Conservation (phyloP, 2,888 invertebrate species). For the Meandrusa payeni region DNA sequence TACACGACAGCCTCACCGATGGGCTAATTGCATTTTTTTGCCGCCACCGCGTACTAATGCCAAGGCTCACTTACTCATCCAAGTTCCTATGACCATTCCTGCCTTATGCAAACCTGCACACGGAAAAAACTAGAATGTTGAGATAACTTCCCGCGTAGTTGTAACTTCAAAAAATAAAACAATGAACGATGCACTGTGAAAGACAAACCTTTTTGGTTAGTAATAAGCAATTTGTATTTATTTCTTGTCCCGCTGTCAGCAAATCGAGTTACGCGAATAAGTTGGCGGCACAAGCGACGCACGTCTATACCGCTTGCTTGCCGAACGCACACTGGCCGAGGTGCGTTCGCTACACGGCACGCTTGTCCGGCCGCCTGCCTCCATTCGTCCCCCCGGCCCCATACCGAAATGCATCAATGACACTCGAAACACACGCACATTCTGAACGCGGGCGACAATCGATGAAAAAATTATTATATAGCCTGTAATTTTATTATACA, state of each 20-base stretch:
- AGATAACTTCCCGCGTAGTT: constrained; percentile 52
- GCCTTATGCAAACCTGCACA: constrained; percentile 65
- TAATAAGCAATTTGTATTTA: constrained; percentile 36
- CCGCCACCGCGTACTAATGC: constrained; percentile 67
- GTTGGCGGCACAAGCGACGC: constrained; percentile 66
- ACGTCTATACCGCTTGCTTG: constrained; percentile 57
- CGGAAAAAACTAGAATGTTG: constrained; percentile 61
- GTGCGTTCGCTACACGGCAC: constrained; percentile 36
- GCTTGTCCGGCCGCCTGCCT: constrained; percentile 53
- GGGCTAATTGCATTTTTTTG: constrained; percentile 74
- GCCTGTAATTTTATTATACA: constrained; percentile 29
- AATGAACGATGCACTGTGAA: constrained; percentile 50
- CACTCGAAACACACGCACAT: constrained; percentile 75
- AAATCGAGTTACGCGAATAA: constrained; percentile 68
- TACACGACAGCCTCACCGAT: constrained; percentile 57
- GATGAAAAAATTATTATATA: constrained; percentile 37
- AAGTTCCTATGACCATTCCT: constrained; percentile 72
- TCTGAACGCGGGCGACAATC: constrained; percentile 50
- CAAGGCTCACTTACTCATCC: constrained; percentile 77
- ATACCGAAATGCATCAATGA: constrained; percentile 79
- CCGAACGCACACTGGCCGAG: constrained; percentile 69
- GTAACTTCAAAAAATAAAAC: constrained; percentile 39
- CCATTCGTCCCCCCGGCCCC: constrained; percentile 57
- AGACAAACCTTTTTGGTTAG: constrained; percentile 58
- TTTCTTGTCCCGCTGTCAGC: constrained; percentile 43